Evolutionary conservation across 2,888 invertebrate species (phyloP).

Genomic region (Cryptophagus acutangulus): DNA sequence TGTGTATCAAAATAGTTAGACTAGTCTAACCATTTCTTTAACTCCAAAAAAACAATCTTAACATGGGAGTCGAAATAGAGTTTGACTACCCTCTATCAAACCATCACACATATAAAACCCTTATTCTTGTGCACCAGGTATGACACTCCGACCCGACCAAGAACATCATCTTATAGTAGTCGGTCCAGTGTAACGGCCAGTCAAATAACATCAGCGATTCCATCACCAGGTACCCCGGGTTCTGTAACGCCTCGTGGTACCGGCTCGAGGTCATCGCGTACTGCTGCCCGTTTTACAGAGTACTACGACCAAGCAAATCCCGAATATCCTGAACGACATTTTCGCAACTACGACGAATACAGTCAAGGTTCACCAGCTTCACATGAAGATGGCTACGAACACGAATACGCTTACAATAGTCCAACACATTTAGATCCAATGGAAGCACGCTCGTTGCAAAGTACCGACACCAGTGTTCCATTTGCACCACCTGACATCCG

Average conservation of each 20-base stretch:
- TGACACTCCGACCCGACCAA: slow-evolving; percentile 56
- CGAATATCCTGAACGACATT: slow-evolving; percentile 48
- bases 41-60: too few relatives aligned
- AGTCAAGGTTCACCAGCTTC: slow-evolving; percentile 64
- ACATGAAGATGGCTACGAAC: slow-evolving; percentile 56
- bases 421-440: slow-evolving; percentile 45
- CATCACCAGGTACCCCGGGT: slow-evolving; percentile 53
- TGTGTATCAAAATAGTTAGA: slow-evolving; percentile 2
- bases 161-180: slow-evolving; percentile 56
- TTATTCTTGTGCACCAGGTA: too few relatives aligned
- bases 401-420: slow-evolving; percentile 48
- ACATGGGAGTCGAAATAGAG: too few relatives aligned
- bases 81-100: too few relatives aligned
- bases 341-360: slow-evolving; percentile 68
- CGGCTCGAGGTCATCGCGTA: slow-evolving; percentile 49
- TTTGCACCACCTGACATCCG: slow-evolving; percentile 55
- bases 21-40: slow-evolving; percentile 5
- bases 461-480: slow-evolving; percentile 21
- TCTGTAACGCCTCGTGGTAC: slow-evolving; percentile 43
- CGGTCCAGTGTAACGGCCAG: slow-evolving; percentile 46
- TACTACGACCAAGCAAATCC: slow-evolving; percentile 33
- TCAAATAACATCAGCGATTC: slow-evolving; percentile 49
- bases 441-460: slow-evolving; percentile 26
- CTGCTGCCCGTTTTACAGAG: slow-evolving; percentile 41
- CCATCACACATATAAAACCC: too few relatives aligned